These are phyloP conservation scores for Harpalus rubripes DNA, from an alignment of 2,888 invertebrate genomes.

Conservation along the genomic window DNA sequence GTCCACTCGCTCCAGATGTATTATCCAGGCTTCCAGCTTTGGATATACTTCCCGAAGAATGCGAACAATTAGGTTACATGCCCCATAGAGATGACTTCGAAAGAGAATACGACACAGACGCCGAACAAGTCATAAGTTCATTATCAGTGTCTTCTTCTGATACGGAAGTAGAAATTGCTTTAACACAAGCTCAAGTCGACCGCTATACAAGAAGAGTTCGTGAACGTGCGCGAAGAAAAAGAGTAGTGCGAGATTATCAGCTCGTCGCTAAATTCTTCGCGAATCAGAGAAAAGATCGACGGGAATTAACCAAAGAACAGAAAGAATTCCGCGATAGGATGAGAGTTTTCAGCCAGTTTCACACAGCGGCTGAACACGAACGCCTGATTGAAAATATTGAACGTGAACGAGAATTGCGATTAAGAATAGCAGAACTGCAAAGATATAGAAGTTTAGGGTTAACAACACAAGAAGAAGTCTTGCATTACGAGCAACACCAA, in stretches of 20 bases:
- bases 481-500: conserved; percentile 91
- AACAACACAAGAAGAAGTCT: conserved; percentile 89
- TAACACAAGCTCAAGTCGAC: conserved; percentile 95
- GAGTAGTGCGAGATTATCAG: conserved; percentile 93
- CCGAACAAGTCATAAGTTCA: conserved; percentile 93
- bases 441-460: conserved; percentile 93
- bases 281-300: conserved; percentile 78
- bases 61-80: conserved; percentile 94
- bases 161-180: conserved; percentile 91
- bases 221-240: conserved; percentile 93
- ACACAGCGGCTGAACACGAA: conserved; percentile 91
- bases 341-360: conserved; percentile 92
- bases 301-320: conserved; percentile 86
- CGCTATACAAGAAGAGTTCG: conserved; percentile 91
- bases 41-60: conserved; percentile 91
- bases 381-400: conserved; percentile 88
- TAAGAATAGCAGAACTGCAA: conserved; percentile 89
- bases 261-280: conserved; percentile 92
- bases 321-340: conserved; percentile 91
- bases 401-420: conserved; percentile 90
- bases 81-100: conserved; percentile 98
- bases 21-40: conserved; percentile 87
- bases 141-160: conserved; percentile 87
- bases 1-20: conserved; percentile 88
- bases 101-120: conserved; percentile 93